Evolutionary conservation across 2,888 invertebrate genomes (phyloP), one percentile per base, ranked within the genome.

Genomic region (Amphipyra tragopoginis): DNA sequence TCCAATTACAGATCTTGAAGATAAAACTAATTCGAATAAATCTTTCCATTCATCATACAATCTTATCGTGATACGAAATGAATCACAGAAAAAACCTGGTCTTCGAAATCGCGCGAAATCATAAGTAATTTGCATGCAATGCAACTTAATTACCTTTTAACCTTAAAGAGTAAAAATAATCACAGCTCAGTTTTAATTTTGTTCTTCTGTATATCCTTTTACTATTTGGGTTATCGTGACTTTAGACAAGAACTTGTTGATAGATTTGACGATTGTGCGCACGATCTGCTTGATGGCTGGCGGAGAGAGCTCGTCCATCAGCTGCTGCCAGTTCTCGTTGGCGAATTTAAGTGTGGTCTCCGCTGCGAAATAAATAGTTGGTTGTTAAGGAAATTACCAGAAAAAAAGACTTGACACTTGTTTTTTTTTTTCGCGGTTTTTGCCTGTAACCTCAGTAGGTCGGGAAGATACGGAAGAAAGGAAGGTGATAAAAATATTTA

Each of bases 251-350:
- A 95, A 94, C 65, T 93, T 93, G 84, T 95, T 95, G 79, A 94
- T 93, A 3, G 80, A 81, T 69, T 91, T 93, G 38, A 94, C 82
- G 13, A 89, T 79, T 0, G 92, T 90, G 34, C 80, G 83, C 2
- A 92, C 93, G 51, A 95, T 94, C 66, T 95, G 94, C 65, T 94
- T 93, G 77, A 95, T 88, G 49, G 83, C 94, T 0, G 94, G 89
- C 0, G 95, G 95, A 0, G 94, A 88, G 5, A 95, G 84, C 42
- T 95, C 95, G 70, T 94, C 92, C 94, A 95, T 95, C 40, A 95
- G 79, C 45, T 93, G 91, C 43, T 83, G 79, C 95, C 95, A 95
- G 82, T 95, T 95, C 43, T 92, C 85, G 69, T 95, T 95, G 1
- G 93, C 91, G 76, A 95, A 94, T 60, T 87, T 80, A 10, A 89